Percentiles rank a stretch among this genome's conserved stretches.
Evolutionary conservation across 2,797 vertebrate species (phyloP).

Genomic region (Sebastes elongatus): DNA sequence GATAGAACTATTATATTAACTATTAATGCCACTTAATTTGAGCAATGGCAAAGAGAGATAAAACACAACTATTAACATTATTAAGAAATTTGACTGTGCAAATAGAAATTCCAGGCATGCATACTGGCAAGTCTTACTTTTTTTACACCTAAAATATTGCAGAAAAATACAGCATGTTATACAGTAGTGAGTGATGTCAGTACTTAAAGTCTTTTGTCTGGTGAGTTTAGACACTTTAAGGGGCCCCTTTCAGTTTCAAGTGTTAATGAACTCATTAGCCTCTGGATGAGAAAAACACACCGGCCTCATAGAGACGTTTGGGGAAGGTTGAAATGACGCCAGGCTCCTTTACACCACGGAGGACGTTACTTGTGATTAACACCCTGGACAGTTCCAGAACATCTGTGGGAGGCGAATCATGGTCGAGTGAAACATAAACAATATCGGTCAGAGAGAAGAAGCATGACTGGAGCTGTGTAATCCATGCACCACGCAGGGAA

Average conservation of each 20-base stretch:
- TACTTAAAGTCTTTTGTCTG: not conserved
- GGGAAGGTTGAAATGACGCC: conserved; percentile 53
- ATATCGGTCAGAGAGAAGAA: conserved; percentile 58
- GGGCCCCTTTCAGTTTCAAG: conserved; percentile 31
- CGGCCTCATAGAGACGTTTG: conserved; percentile 27
- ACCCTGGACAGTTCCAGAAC: conserved; percentile 76
- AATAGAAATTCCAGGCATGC: not conserved
- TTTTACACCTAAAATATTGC: not conserved
- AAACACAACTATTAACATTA: not conserved
- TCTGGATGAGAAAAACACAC: conserved; percentile 70
- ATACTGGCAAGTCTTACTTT: not conserved
- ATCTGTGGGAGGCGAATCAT: conserved; percentile 74
- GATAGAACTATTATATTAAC: not conserved
- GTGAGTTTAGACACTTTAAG: conserved; percentile 14
- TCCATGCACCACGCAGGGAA: conserved; percentile 51
- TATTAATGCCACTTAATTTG: not conserved
- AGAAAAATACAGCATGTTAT: not conserved
- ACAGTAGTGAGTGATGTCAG: conserved; percentile 2
- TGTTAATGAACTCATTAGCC: conserved; percentile 77
- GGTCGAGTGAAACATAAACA: conserved; percentile 76
- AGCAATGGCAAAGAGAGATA: not conserved
- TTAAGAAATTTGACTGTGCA: not conserved
- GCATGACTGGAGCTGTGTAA: conserved; percentile 63
- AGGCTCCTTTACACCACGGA: conserved; percentile 61
- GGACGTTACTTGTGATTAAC: conserved; percentile 78